These are phyloP conservation scores for Sepiola atlantica DNA, from an alignment of 2,888 invertebrate genomes.

Conservation along the genomic window DNA sequence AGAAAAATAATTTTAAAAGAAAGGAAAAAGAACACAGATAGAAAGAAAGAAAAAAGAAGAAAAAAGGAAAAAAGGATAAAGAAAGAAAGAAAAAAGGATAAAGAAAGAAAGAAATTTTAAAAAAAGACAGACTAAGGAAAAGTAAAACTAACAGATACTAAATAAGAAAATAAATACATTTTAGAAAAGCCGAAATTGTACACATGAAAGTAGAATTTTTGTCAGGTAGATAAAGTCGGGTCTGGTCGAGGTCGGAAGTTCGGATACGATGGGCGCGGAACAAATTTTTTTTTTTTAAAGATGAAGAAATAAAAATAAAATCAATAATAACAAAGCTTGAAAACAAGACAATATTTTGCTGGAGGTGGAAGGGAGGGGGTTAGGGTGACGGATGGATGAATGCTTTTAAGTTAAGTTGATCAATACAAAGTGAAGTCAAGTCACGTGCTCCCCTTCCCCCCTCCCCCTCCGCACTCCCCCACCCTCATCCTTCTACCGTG, in stretches of 20 bases:
- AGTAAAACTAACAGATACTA: no score
- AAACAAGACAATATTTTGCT: background rate
- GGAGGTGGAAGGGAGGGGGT: background rate
- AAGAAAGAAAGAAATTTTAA: background rate
- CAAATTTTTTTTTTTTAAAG: background rate
- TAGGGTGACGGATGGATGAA: background rate
- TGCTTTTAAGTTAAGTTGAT: conserved; percentile 21
- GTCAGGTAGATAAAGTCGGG: background rate
- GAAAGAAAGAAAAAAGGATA: background rate
- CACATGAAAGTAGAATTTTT: background rate
- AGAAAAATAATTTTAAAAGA: background rate
- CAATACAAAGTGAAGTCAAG: background rate
- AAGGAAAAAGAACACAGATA: background rate
- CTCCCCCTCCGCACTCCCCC: no score
- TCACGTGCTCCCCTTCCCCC: background rate
- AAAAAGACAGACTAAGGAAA: background rate
- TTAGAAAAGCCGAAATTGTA: background rate
- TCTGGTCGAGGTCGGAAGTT: background rate
- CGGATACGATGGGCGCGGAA: background rate
- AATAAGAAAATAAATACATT: background rate
- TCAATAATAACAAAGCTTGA: background rate
- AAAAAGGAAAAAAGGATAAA: background rate
- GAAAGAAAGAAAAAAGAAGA: background rate
- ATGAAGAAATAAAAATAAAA: background rate
- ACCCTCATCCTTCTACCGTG: background rate